Base-by-base conservation (phyloP, 2,113 vertebrate genomes). In the Todiramphus saurophagus region DNA sequence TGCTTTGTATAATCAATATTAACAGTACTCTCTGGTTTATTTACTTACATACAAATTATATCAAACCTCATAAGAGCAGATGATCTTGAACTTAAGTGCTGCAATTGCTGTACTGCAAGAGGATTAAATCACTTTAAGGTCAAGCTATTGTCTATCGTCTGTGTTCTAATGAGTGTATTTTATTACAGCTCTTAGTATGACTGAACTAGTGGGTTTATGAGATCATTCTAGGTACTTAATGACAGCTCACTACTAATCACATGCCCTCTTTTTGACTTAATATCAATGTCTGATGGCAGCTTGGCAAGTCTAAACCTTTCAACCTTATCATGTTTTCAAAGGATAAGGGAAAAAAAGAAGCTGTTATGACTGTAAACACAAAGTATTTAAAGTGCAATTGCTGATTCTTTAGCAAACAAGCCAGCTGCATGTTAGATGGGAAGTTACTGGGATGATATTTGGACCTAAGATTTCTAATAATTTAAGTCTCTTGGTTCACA, bases 81-180 rank as follows among this genome's bases (percentile, higher is more conserved):
- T 84, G 83, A 96, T 62, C 83, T 93, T 89, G 66, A 94, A 73
- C 31, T 68, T 50, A 90, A 87, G 56, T 67, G 87, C 77, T 90
- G 80, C 80, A 78, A 51, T 90, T 91, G n/a, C 64, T 93, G 33
- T 87, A 80, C 59, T 81, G 64, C 77, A 86, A 92, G 86, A 94
- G 63, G 79, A 96, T 95, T 95, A 95, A 89, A 96, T 39, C 4
- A 3, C 33, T 96, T 95, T 90, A 86, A 92, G 90, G 84, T 83
- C 53, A 93, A 59, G 62, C 74, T 92, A 44, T 88, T 83, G 67
- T 91, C 74, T 93, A 51, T 84, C 35, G 28, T 89, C 69, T 81
- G 51, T 33, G 83, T 58, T 81, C 59, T 96, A 90, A 95, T 80
- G 70, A 95, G n/a, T 56, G 30, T 78, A 37, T 88, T 93, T 96